A percentile compares a stretch with the other conserved stretches of the same genome.
phyloP scores from a whole-genome alignment of 2,888 invertebrate genomes.

The Epistrophe grossulariae region DNA sequence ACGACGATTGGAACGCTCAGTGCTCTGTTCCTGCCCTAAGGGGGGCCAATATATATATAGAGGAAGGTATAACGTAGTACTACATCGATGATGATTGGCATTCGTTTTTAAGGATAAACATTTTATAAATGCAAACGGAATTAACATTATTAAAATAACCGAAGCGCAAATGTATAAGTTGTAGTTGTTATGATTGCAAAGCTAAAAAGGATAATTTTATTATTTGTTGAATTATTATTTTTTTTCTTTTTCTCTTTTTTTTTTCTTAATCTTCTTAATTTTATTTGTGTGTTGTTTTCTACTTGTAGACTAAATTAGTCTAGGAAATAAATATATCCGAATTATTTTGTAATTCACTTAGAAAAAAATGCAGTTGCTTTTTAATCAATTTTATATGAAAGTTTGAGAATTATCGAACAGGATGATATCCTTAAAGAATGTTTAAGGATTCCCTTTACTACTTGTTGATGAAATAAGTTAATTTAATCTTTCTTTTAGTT shows the following conservation, averaged over 20 bases:
- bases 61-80: neutral
- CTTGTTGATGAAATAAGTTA: too few relatives aligned
- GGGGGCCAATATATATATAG: conserved; percentile 12
- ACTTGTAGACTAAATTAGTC: neutral
- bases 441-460: too few relatives aligned
- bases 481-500: too few relatives aligned
- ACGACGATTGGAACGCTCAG: neutral
- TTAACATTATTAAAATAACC: conserved; percentile 66
- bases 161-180: conserved; percentile 57
- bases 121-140: conserved; percentile 70
- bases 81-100: conserved; percentile 73
- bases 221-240: conserved; percentile 10
- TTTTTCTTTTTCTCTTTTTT: neutral
- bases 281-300: conserved; percentile 8
- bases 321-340: neutral
- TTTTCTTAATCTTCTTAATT: neutral
- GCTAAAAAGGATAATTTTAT: conserved; percentile 5
- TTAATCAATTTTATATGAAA: too few relatives aligned
- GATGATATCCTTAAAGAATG: too few relatives aligned
- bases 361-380: too few relatives aligned
- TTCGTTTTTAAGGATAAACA: conserved; percentile 50
- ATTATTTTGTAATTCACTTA: neutral
- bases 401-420: too few relatives aligned
- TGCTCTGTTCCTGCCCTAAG: conserved; percentile 34
- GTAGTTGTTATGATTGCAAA: conserved; percentile 37